Conservation (phyloP, 2,797 vertebrate species). For the Trematomus bernacchii region DNA sequence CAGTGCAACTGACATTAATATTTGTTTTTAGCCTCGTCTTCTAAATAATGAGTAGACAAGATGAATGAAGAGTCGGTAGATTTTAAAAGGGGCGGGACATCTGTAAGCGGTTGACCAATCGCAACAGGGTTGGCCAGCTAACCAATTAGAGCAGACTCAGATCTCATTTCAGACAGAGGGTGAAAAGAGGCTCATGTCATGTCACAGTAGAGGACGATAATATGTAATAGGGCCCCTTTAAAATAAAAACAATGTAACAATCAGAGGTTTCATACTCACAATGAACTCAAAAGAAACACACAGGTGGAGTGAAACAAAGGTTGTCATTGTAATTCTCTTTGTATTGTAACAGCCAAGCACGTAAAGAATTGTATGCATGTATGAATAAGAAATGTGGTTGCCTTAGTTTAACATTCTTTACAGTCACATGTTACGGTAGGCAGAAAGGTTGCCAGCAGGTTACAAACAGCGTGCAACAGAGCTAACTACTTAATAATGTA, state of each 20-base stretch:
- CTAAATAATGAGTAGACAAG: neutral
- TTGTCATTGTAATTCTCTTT: neutral
- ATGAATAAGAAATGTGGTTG: constrained; percentile 28
- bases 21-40: neutral
- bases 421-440: constrained; percentile 49
- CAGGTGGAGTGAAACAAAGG: neutral
- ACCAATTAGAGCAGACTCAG: too few relatives aligned
- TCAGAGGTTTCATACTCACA: neutral
- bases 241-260: neutral
- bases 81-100: too few relatives aligned
- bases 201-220: neutral
- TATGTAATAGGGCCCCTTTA: too few relatives aligned
- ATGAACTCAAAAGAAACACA: neutral
- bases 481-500: constrained; percentile 50
- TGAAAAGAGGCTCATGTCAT: too few relatives aligned
- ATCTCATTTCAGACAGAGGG: too few relatives aligned
- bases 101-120: too few relatives aligned
- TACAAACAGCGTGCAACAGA: constrained; percentile 26
- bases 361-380: constrained; percentile 1
- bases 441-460: constrained; percentile 20
- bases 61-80: neutral
- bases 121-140: too few relatives aligned
- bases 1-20: neutral
- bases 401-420: constrained; percentile 32
- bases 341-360: neutral